Evolutionary conservation across 2,888 invertebrate species (phyloP).

Genomic region (Diaphora mendica): DNA sequence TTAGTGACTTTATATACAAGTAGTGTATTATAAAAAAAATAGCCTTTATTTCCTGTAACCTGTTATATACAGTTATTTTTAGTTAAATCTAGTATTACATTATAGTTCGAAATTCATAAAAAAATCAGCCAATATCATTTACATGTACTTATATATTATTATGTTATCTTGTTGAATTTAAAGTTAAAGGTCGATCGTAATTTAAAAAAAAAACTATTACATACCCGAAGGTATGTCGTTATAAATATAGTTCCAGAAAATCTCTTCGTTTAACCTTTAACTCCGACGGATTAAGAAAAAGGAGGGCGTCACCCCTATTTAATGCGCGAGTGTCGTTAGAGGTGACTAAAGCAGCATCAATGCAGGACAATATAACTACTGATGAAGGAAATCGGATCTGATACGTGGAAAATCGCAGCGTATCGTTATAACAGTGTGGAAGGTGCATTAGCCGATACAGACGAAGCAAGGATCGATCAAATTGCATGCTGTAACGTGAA

Average conservation of each 20-base stretch:
- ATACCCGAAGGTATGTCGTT: too few relatives aligned
- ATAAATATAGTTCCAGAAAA: neutral
- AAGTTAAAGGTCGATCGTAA: neutral
- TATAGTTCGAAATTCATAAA: neutral
- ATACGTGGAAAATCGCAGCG: constrained; percentile 18
- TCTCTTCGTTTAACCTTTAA: too few relatives aligned
- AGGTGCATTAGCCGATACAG: constrained; percentile 30
- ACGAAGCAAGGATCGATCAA: constrained; percentile 47
- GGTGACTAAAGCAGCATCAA: too few relatives aligned
- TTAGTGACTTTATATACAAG: neutral
- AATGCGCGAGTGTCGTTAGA: too few relatives aligned
- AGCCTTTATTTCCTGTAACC: too few relatives aligned
- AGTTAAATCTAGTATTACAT: too few relatives aligned
- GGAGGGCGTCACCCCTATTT: too few relatives aligned
- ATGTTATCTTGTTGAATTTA: neutral
- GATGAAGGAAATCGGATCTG: too few relatives aligned
- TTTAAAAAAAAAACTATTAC: neutral
- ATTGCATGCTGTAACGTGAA: constrained; percentile 40
- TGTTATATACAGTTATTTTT: too few relatives aligned
- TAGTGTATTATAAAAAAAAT: neutral
- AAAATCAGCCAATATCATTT: neutral
- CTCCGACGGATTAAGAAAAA: too few relatives aligned
- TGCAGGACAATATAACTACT: too few relatives aligned
- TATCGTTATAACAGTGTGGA: constrained; percentile 14
- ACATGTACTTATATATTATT: too few relatives aligned